Conservation (phyloP, 2,797 vertebrate genomes). For the Knipowitschia caucasica region DNA sequence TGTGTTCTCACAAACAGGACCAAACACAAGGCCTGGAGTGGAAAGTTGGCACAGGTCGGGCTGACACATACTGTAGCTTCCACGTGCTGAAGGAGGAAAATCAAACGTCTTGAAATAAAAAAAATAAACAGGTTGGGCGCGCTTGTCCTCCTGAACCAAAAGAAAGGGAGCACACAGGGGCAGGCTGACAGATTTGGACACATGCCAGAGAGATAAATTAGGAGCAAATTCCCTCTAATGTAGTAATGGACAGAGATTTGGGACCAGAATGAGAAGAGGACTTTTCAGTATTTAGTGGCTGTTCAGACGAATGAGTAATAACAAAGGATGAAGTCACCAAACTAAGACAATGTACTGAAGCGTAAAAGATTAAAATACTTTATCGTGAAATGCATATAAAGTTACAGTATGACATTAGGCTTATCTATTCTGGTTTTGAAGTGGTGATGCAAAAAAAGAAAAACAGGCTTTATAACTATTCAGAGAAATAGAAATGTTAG, state of each 20-base stretch:
- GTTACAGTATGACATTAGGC: background rate
- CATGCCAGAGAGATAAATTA: slow-evolving; percentile 41
- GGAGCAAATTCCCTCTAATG: slow-evolving; percentile 33
- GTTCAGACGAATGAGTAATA: background rate
- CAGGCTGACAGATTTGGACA: slow-evolving; percentile 30
- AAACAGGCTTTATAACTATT: too few relatives aligned
- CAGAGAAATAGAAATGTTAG: too few relatives aligned
- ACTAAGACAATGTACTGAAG: background rate
- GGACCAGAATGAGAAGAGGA: slow-evolving; percentile 34
- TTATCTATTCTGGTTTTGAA: background rate
- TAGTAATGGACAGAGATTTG: slow-evolving; percentile 14
- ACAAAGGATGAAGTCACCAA: background rate
- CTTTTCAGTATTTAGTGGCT: slow-evolving; percentile 7
- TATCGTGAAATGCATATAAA: background rate
- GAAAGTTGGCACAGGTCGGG: slow-evolving; percentile 42
- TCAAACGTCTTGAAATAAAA: slow-evolving; percentile 34
- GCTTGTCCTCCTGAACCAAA: slow-evolving; percentile 30
- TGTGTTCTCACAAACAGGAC: slow-evolving; percentile 52
- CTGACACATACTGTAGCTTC: slow-evolving; percentile 35
- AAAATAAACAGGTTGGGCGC: slow-evolving; percentile 20
- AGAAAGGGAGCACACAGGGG: slow-evolving; percentile 36
- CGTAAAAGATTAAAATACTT: background rate
- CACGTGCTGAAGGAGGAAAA: slow-evolving; percentile 53
- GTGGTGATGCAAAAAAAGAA: too few relatives aligned
- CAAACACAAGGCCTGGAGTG: slow-evolving; percentile 55